phyloP scores from a whole-genome alignment of 2,113 vertebrate species.

The Phalacrocorax carbo region DNA sequence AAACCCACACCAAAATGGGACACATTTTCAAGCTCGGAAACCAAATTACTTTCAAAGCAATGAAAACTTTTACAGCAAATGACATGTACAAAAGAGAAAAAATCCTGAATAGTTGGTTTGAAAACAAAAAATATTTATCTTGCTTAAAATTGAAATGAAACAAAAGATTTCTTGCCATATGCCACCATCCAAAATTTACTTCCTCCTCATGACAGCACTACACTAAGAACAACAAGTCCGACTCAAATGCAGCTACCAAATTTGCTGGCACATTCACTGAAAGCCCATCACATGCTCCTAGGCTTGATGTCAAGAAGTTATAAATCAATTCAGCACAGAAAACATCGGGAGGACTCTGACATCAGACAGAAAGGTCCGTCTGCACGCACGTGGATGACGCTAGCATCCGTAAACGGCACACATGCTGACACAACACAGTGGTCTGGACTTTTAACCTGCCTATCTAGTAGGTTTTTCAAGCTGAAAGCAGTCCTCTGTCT shows the following conservation, averaged over 20 bases:
- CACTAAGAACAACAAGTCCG: neutral
- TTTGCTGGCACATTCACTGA: neutral
- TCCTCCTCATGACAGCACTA: accelerated
- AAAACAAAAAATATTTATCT: neutral
- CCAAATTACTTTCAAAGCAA: neutral
- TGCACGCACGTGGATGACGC: accelerated
- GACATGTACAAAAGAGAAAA: neutral
- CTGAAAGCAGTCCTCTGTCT: neutral
- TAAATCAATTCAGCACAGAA: neutral
- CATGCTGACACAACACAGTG: accelerated
- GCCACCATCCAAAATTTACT: neutral
- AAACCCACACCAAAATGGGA: neutral
- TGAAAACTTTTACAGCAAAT: neutral
- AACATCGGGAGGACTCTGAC: neutral
- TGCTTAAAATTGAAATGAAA: neutral
- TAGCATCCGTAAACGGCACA: neutral
- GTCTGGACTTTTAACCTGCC: neutral
- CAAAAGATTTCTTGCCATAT: neutral
- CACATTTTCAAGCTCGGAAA: neutral
- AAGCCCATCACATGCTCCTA: neutral
- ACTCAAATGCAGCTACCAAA: accelerated
- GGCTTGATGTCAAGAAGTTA: neutral
- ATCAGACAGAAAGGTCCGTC: neutral
- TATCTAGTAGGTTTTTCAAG: neutral
- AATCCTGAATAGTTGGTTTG: neutral